Evolutionary conservation across 2,888 invertebrate genomes (phyloP), one percentile per base, ranked within the genome.

Genomic region (Pachycephus smyrnensis): DNA sequence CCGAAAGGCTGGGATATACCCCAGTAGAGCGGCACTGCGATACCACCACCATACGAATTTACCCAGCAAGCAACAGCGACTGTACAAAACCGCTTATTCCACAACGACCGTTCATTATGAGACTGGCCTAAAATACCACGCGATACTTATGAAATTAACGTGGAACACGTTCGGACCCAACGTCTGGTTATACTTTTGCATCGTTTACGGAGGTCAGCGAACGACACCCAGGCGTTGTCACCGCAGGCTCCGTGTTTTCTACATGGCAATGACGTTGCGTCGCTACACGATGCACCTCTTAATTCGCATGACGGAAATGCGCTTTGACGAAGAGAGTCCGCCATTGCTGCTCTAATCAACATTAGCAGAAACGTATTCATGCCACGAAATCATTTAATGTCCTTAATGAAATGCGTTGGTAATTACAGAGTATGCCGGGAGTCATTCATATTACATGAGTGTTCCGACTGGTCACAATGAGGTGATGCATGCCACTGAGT

Each of bases 371-470:
- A 82, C 77, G 77, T 81, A 85, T 88, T 88, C 87, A 84, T 86
- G 86, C 86, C 82, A 84, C 84, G 86, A 88, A 88, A 89, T 89
- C 88, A 86, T 89, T 88, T 86, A 87, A 88, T 86, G 84, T 82
- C 80, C 82, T 76, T 86, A 87, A 88, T 88, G 87, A 89, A 88
- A 89, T 86, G 86, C 87, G 84, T 83, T 78, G 82, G 86, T 87
- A 84, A 85, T 85, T 83, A 84, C 83, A 83, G 84, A 82, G 84
- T 74, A 77, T 69, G 77, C 75, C 75, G 69, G 75, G 23, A 37
- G 73, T 40, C 71, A 68, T 77, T 75, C 55, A 73, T 69, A 77
- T 79, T 73, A 69, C 71, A 77, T 37, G 75, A 75, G 79, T 77
- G 12, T 30, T 76, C 30, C 30, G 33, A 33, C 31, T 33, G 71